phyloP scores from a whole-genome alignment of 2,113 vertebrate species.

The Cynocephalus volans region DNA sequence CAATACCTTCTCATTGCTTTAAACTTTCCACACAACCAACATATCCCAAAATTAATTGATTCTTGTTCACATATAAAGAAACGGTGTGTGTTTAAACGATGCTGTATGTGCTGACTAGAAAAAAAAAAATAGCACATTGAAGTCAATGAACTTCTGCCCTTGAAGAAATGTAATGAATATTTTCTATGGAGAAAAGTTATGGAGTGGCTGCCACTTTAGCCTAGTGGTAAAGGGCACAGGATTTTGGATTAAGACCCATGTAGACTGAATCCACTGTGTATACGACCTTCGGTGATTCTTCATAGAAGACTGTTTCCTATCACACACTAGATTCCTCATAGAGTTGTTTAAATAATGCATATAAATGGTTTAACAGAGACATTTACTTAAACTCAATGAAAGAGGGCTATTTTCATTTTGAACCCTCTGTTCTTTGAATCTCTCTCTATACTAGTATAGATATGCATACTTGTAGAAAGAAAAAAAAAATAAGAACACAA shows the following conservation, averaged over 20 bases:
- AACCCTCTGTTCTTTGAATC: slow-evolving; percentile 36
- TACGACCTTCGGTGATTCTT: background rate
- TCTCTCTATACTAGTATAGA: background rate
- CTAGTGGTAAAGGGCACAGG: background rate
- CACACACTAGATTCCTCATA: background rate
- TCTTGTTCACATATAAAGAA: slow-evolving; percentile 28
- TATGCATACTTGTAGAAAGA: background rate
- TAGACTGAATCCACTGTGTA: background rate
- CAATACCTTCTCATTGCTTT: slow-evolving; percentile 54
- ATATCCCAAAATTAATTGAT: slow-evolving; percentile 28
- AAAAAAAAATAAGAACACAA: slow-evolving; percentile 17
- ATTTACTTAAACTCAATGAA: background rate
- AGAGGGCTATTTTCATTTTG: background rate
- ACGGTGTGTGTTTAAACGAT: slow-evolving; percentile 56
- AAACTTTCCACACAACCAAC: slow-evolving; percentile 63
- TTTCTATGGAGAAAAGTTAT: background rate
- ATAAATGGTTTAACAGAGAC: slow-evolving; percentile 9
- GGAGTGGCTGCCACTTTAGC: background rate
- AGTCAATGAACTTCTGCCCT: slow-evolving; percentile 64
- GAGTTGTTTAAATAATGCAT: slow-evolving; percentile 4
- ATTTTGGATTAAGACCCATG: slow-evolving; percentile 5
- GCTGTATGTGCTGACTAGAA: slow-evolving; percentile 6
- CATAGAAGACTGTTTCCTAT: background rate
- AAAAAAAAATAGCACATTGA: background rate
- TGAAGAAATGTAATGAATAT: slow-evolving; percentile 43